A percentile compares a stretch with the other conserved stretches of the same genome.
Conservation (phyloP, 2,888 invertebrate species). For the Epirrhoe tristata region DNA sequence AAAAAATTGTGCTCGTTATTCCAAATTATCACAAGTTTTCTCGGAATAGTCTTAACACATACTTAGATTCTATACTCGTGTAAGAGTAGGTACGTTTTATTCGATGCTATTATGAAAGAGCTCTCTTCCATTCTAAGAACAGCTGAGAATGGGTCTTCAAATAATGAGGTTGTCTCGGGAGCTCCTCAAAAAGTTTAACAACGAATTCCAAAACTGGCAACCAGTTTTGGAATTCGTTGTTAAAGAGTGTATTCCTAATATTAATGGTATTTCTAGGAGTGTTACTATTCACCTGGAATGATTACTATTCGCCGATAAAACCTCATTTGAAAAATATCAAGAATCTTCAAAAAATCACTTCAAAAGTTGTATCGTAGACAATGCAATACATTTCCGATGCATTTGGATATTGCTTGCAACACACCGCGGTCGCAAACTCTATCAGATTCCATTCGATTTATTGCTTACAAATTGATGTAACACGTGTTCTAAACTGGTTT, state of each 20-base stretch:
- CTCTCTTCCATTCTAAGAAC: constrained; percentile 3
- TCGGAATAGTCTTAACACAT: too few species aligned
- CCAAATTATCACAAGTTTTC: too few species aligned
- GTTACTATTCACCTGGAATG: too few species aligned
- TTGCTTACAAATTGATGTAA: constrained; percentile 8
- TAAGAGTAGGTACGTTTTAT: not conserved
- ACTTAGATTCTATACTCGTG: not conserved
- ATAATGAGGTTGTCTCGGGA: constrained; percentile 24
- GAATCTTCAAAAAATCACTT: not conserved
- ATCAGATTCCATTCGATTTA: constrained; percentile 28
- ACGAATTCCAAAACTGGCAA: too few species aligned
- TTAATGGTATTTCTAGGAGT: too few species aligned
- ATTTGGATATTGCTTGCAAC: constrained; percentile 5
- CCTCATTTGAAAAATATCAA: not conserved
- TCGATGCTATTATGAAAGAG: not conserved
- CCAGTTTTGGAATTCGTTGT: not conserved
- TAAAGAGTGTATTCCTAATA: not conserved
- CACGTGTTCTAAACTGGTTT: not conserved
- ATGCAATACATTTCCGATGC: constrained; percentile 18
- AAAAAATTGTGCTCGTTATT: too few species aligned
- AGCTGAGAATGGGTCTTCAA: constrained; percentile 13
- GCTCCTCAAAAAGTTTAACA: not conserved
- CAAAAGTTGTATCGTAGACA: constrained; percentile 8
- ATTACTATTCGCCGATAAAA: too few species aligned
- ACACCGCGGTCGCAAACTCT: constrained; percentile 13